Evolutionary conservation across 1,140 invertebrate species (phyloP).

Genomic region (Drosophila sturtevanti): DNA sequence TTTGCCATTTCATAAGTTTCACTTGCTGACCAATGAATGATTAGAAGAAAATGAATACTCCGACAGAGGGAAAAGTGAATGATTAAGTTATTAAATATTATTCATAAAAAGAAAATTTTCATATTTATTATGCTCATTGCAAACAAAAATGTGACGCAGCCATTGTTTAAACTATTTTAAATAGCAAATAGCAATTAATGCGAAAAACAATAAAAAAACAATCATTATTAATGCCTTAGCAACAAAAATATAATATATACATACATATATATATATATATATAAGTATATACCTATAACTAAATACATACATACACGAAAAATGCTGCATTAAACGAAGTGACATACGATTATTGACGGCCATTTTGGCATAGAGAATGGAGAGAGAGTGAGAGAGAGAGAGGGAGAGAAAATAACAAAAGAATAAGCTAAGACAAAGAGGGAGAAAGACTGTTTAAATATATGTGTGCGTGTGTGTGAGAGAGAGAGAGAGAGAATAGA

Average conservation of each 20-base stretch:
- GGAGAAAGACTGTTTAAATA: background rate
- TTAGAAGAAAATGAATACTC: constrained; percentile 4
- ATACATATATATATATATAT: background rate
- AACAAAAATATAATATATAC: background rate
- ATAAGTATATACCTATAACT: background rate
- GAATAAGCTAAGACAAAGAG: background rate
- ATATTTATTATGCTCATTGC: background rate
- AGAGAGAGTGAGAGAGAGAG: background rate
- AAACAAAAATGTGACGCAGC: background rate
- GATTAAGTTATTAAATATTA: background rate
- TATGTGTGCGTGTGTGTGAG: background rate
- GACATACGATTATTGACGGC: constrained; percentile 6
- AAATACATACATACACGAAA: background rate
- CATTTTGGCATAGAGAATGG: constrained; percentile 4
- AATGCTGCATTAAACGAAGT: constrained; percentile 1
- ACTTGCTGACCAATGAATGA: constrained; percentile 9
- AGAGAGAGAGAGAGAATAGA: background rate
- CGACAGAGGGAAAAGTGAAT: background rate
- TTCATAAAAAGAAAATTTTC: background rate
- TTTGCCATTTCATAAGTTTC: constrained; percentile 8
- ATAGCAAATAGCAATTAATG: constrained; percentile 31
- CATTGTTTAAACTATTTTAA: constrained; percentile 19
- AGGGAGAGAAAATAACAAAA: background rate
- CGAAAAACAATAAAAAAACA: constrained; percentile 11
- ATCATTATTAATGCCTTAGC: background rate